A percentile compares a stretch with the other conserved stretches of the same genome.
Conservation (phyloP, 2,797 vertebrate species). For the Pipistrellus kuhlii region DNA sequence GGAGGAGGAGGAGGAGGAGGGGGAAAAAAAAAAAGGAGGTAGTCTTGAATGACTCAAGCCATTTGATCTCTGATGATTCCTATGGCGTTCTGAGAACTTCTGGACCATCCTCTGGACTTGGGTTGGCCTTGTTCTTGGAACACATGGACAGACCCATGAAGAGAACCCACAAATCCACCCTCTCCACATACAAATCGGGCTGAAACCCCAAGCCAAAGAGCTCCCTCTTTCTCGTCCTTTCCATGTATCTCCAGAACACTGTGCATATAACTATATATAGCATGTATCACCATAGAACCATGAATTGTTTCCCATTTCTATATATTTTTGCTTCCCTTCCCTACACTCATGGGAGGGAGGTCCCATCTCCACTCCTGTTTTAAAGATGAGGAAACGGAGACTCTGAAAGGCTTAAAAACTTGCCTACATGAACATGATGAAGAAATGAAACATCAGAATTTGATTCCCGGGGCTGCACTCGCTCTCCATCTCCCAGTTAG, state of each 20-base stretch:
- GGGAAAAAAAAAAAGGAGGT: no score
- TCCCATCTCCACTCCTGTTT: background rate
- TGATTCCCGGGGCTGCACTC: background rate
- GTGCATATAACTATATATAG: background rate
- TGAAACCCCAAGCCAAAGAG: background rate
- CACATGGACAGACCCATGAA: no score
- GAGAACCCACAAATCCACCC: background rate
- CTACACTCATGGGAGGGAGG: background rate
- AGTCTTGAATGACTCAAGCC: background rate
- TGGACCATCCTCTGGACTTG: background rate
- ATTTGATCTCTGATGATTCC: background rate
- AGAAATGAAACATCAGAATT: background rate
- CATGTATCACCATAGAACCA: background rate
- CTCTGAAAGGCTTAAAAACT: background rate
- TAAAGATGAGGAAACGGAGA: background rate
- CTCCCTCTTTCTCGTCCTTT: background rate
- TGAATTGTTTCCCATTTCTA: background rate
- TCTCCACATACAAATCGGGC: background rate
- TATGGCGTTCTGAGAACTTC: background rate
- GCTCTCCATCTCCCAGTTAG: background rate
- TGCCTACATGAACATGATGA: background rate
- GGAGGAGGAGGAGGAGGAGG: no score
- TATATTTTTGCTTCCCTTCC: background rate
- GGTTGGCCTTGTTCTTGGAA: background rate
- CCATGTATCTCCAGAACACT: background rate